A percentile compares a stretch with the other conserved stretches of the same genome.
Conservation (phyloP, 2,113 vertebrate genomes). For the Struthio camelus region DNA sequence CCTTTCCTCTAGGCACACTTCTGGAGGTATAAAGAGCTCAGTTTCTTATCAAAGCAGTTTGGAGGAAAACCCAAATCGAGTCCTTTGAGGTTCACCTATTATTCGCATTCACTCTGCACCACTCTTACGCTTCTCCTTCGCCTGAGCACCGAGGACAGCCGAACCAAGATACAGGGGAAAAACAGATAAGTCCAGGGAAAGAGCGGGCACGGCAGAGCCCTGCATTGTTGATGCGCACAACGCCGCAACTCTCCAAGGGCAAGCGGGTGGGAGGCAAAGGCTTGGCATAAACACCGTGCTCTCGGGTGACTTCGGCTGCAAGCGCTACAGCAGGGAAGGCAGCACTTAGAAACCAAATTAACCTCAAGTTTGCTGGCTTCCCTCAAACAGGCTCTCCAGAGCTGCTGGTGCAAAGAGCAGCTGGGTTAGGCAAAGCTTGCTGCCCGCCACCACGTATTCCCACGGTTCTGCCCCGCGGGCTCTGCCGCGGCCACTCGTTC, state of each 20-base stretch:
- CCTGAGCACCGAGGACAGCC: not conserved
- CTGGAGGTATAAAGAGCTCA: conserved; percentile 8
- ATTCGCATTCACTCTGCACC: not conserved
- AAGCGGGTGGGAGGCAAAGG: not conserved
- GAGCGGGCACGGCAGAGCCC: not conserved
- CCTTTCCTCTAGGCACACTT: not conserved
- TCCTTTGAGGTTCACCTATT: conserved; percentile 20
- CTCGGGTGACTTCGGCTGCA: not conserved
- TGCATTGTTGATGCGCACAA: rapidly evolving
- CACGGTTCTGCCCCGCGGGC: not conserved
- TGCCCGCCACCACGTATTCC: rapidly evolving
- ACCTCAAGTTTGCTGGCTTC: not conserved
- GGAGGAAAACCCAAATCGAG: not conserved
- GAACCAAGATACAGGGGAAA: not conserved
- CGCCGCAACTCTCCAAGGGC: not conserved
- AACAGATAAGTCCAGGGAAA: not conserved
- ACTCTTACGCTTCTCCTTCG: not conserved
- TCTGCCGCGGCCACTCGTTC: rapidly evolving
- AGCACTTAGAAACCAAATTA: not conserved
- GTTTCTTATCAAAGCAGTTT: conserved; percentile 20
- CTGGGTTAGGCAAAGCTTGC: not conserved
- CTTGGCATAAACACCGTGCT: not conserved
- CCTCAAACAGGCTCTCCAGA: not conserved
- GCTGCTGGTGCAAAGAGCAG: not conserved
- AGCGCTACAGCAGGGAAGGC: not conserved